phyloP scores from a whole-genome alignment of 2,113 vertebrate species.

The Eulemur rufifrons region DNA sequence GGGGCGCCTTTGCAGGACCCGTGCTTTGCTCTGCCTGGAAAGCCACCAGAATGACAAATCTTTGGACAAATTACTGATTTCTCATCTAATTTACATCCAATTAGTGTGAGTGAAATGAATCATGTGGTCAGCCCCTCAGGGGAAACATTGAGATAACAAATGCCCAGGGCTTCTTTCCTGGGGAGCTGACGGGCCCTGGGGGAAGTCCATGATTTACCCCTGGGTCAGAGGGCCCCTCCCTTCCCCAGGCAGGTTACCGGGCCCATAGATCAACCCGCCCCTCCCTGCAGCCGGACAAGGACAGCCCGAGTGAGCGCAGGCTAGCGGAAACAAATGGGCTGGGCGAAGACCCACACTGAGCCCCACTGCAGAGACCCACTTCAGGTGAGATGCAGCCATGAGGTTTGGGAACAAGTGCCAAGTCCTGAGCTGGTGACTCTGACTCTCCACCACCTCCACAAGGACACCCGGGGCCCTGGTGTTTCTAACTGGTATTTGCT shows the following conservation, averaged over 20 bases:
- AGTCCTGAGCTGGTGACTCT: neutral
- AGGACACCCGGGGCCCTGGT: neutral
- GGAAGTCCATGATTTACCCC: conserved; percentile 70
- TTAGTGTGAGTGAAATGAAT: conserved; percentile 81
- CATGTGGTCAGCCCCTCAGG: conserved; percentile 78
- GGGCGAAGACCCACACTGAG: neutral
- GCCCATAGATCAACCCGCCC: conserved; percentile 64
- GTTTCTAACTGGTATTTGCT: neutral
- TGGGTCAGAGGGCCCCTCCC: conserved; percentile 64
- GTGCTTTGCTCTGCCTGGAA: conserved; percentile 54
- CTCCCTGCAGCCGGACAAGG: neutral
- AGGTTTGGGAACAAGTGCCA: neutral
- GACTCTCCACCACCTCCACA: neutral
- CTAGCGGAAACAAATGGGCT: neutral
- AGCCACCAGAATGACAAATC: conserved; percentile 76
- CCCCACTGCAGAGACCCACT: neutral
- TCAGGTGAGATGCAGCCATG: neutral
- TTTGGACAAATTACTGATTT: conserved; percentile 82
- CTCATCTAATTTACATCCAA: conserved; percentile 83
- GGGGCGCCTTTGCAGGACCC: neutral
- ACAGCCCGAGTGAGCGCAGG: neutral
- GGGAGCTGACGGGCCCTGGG: conserved; percentile 70
- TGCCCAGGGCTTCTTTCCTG: conserved; percentile 66
- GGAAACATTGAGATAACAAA: conserved; percentile 80
- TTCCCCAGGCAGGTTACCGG: conserved; percentile 64